These are phyloP conservation scores for Lutraria rhynchaena DNA, from an alignment of 1,140 invertebrate species.

Conservation along the genomic window DNA sequence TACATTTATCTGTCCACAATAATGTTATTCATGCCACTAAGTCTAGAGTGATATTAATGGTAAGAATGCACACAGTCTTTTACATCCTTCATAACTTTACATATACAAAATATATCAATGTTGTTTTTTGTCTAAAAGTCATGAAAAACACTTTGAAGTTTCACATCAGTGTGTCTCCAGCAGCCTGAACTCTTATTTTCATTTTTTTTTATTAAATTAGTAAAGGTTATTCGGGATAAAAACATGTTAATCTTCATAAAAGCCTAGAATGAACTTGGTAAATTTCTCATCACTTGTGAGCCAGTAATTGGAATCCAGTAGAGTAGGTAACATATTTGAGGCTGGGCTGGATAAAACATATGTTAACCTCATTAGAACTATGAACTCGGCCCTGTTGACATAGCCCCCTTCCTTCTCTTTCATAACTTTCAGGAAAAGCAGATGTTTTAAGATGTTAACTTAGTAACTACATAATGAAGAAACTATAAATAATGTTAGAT, in stretches of 20 bases:
- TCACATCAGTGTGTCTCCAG: neutral
- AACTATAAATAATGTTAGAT: slow-evolving; percentile 46
- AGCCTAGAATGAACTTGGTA: neutral
- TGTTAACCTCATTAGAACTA: slow-evolving; percentile 13
- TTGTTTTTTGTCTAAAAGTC: too few species aligned
- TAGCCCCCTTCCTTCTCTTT: slow-evolving; percentile 30
- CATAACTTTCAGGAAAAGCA: slow-evolving; percentile 45
- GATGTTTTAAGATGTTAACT: slow-evolving; percentile 24
- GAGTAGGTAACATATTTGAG: neutral
- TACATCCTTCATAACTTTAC: too few species aligned
- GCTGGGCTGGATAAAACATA: slow-evolving; percentile 8
- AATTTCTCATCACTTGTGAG: neutral
- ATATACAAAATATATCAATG: too few species aligned
- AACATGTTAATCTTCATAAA: neutral
- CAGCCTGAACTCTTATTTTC: too few species aligned
- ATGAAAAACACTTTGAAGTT: too few species aligned
- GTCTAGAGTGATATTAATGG: too few species aligned
- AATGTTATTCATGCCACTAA: too few species aligned
- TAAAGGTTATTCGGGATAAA: neutral
- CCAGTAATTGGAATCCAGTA: neutral
- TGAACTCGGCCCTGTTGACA: slow-evolving; percentile 15
- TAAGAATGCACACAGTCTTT: too few species aligned
- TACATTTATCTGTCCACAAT: too few species aligned
- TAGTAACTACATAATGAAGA: slow-evolving; percentile 8
- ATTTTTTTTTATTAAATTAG: neutral